Evolutionary conservation across 2,888 invertebrate genomes (phyloP), one percentile per base, ranked within the genome.

Genomic region (Petrolisthes cinctipes): DNA sequence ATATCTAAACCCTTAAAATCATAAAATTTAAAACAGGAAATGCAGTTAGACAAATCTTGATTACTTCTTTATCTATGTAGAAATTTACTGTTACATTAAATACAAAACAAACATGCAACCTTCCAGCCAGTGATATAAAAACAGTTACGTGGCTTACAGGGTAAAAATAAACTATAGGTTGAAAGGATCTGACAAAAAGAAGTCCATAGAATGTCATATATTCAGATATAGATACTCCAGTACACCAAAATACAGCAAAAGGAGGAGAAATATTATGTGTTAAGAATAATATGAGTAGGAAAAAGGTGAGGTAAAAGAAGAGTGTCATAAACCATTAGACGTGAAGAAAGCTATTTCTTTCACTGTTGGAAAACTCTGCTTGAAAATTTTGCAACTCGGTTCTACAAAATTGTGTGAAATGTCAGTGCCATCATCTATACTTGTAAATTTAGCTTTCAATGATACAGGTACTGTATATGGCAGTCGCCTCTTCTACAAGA

Each of bases 101-200:
- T 82, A 82, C 66, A 75, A 82, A 86, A 86, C 86, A 86, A 86
- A 86, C 86, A 82, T 86, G 86, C 86, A 86, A 76, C 75, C 86
- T 61, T 86, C 86, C 61, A 86, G 76, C 20, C 9, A 56, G 23
- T 23, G 86, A 66, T 17, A 81, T 57, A 84, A 73, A 80, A 86
- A 81, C n/a, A 82, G 61, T 86, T 23, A 85, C 68, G 79, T 79
- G 23, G 85, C 51, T 79, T 79, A 80, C 73, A 53, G 68, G 66
- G 53, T 23, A 73, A 80, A 53, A 73, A 73, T 37, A 85, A 20
- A 23, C 83, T 51, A 61, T 57, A 56, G 56, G 83, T 56, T 76
- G 83, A 73, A 78, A 56, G 17, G 51, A 51, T 61, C 37, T 51
- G 71, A 61, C 56, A 53, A 14, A 83, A 54, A 56, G 57, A 61